Evolutionary conservation across 2,888 invertebrate species (phyloP).

Genomic region (Ornithoptera alexandrae): DNA sequence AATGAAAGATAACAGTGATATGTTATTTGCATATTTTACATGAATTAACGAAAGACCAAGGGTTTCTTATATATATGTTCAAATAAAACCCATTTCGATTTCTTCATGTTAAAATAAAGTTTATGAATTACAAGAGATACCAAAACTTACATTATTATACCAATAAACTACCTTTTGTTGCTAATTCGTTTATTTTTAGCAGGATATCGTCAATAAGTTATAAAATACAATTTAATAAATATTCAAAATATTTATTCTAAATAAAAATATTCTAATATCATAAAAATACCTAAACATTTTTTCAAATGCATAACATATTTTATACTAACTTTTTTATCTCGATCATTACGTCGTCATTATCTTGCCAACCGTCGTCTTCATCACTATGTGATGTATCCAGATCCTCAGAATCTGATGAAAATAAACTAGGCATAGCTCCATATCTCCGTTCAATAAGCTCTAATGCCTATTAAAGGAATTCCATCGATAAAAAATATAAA

Average conservation of each 20-base stretch:
- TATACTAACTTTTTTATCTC: conserved; percentile 79
- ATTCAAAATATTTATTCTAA: too few relatives aligned
- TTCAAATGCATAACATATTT: background rate
- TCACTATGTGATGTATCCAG: conserved; percentile 57
- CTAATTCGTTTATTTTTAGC: too few relatives aligned
- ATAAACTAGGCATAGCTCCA: conserved; percentile 83
- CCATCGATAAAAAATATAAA: conserved; percentile 2
- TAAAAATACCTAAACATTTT: background rate
- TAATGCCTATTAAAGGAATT: conserved; percentile 82
- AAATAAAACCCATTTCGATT: background rate
- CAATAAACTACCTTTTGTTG: too few relatives aligned
- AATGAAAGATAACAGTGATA: conserved; percentile 20
- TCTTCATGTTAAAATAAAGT: conserved; percentile 1
- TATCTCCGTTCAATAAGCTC: conserved; percentile 90
- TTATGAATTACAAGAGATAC: background rate
- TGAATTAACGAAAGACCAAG: conserved; percentile 5
- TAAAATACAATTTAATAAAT: too few relatives aligned
- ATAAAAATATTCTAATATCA: background rate
- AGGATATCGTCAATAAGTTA: too few relatives aligned
- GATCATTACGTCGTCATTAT: conserved; percentile 80
- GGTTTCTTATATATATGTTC: conserved; percentile 7
- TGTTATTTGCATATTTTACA: conserved; percentile 19
- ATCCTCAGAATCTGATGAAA: conserved; percentile 71
- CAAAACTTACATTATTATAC: too few relatives aligned
- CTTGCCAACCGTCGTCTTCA: conserved; percentile 64